Evolutionary conservation across 1,140 invertebrate genomes (phyloP).

Genomic region (Solenopsis fugax): DNA sequence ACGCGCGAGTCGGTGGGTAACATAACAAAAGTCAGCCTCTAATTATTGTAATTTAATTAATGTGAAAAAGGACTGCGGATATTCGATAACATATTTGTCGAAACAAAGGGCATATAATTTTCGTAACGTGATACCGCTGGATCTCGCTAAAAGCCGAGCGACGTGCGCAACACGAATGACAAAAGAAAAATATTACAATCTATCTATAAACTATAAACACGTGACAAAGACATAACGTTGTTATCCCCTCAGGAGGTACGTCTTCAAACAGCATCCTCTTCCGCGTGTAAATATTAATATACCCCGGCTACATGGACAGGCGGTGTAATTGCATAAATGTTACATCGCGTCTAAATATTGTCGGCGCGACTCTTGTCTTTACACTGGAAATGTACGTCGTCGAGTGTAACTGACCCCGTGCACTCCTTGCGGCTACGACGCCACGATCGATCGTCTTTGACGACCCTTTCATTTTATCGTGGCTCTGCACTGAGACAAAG

Average conservation of each 20-base stretch:
- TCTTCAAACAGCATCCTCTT: conserved; percentile 41
- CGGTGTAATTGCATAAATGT: conserved; percentile 51
- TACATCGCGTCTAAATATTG: conserved; percentile 56
- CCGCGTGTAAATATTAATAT: conserved; percentile 59
- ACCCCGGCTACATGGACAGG: not conserved
- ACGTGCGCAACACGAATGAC: not conserved
- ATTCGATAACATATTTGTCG: conserved; percentile 26
- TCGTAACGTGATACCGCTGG: conserved; percentile 5
- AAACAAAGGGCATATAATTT: conserved; percentile 40
- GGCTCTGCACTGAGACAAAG: not conserved
- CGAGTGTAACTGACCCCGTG: conserved; percentile 61
- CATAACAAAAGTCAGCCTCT: conserved; percentile 30
- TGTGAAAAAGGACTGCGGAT: not conserved
- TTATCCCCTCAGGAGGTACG: conserved; percentile 4
- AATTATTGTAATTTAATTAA: conserved; percentile 61
- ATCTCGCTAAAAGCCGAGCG: conserved; percentile 24
- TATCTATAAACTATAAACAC: not conserved
- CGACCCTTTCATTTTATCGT: conserved; percentile 1
- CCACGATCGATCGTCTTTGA: conserved; percentile 49
- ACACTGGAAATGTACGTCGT: conserved; percentile 41
- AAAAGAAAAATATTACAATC: conserved; percentile 29
- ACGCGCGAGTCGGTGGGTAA: not conserved
- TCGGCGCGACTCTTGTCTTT: conserved; percentile 45
- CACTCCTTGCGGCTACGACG: conserved; percentile 29
- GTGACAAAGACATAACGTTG: conserved; percentile 6